Evolutionary conservation across 2,797 vertebrate genomes (phyloP), one percentile per base, ranked within the genome.

Genomic region (Chromobotia macracanthus): DNA sequence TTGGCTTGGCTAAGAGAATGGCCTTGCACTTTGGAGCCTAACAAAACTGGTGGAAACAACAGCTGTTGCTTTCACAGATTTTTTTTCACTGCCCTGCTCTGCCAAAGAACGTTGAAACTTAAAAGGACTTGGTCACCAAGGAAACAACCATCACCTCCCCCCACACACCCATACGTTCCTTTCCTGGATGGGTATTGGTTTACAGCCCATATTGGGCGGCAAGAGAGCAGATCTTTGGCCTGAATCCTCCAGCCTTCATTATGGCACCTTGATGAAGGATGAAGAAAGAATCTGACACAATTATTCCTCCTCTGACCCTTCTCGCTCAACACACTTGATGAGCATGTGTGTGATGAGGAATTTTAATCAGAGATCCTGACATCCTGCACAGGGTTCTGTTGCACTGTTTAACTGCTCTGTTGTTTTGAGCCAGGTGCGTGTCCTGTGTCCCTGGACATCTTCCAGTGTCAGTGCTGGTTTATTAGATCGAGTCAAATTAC

Each of bases 61-160:
- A 96, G 95, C 95, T 96, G 95, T 94, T 95, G 93, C 94, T 96
- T 95, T 96, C 94, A 95, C 91, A 94, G 92, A 93, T 88, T 92
- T 92, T 94, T 44, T 95, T 88, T 46, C 60, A 44, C 41, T 44
- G 41, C 85, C 88, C 90, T 91, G 89, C 89, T 91, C 79, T 87
- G 75, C 80, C 86, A 81, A 73, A 76, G 77, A 50, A 58, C 4
- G 11, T 64, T 68, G 66, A 80, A 83, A 84, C 77, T 91, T 91
- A 90, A 80, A 87, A 89, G 92, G 88, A 87, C 91, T 80, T 83
- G 66, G 89, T 92, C 89, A 89, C 87, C 92, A 89, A 90, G 90
- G 90, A 91, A 88, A 93, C 89, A 71, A 92, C 90, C 91, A 91
- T 91, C 89, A 87, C 86, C 90, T 89, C 90, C 83, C 72, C 55